These are phyloP conservation scores for Endomychus coccineus DNA, from an alignment of 2,888 invertebrate genomes.

Conservation along the genomic window DNA sequence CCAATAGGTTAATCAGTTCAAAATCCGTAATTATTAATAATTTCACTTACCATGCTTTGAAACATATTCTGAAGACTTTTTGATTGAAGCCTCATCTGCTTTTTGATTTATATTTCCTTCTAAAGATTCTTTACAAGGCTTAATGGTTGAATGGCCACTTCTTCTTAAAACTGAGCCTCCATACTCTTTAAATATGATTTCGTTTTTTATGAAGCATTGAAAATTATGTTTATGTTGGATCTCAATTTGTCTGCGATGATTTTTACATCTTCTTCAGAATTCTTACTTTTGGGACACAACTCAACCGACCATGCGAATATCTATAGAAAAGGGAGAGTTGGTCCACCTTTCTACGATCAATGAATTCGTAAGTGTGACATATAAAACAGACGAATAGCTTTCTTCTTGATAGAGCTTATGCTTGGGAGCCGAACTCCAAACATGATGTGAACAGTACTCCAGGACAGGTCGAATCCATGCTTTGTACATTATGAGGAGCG, in stretches of 20 bases:
- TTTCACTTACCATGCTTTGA: conserved; percentile 14
- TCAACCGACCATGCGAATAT: conserved; percentile 37
- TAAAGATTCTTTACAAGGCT: conserved; percentile 23
- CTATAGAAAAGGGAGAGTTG: no score
- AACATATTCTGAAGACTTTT: conserved; percentile 8
- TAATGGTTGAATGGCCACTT: conserved; percentile 21
- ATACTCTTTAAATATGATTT: conserved; percentile 25
- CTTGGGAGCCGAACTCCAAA: no score
- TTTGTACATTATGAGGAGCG: no score
- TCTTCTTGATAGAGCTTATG: no score
- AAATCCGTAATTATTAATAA: no score
- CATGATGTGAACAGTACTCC: no score
- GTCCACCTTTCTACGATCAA: no score
- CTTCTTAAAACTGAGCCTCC: conserved; percentile 6
- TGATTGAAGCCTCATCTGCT: conserved; percentile 4
- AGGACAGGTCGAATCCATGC: no score
- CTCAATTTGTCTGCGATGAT: conserved; percentile 35
- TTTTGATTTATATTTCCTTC: conserved; percentile 10
- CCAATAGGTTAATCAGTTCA: no score
- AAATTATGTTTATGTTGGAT: conserved; percentile 34
- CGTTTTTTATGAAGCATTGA: conserved; percentile 34
- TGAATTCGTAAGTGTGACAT: no score
- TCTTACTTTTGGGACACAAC: conserved; percentile 30
- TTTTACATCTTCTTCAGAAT: conserved; percentile 32
- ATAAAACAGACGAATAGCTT: no score